Base-by-base conservation (phyloP, 2,113 vertebrate genomes). In the Thomomys bottae region DNA sequence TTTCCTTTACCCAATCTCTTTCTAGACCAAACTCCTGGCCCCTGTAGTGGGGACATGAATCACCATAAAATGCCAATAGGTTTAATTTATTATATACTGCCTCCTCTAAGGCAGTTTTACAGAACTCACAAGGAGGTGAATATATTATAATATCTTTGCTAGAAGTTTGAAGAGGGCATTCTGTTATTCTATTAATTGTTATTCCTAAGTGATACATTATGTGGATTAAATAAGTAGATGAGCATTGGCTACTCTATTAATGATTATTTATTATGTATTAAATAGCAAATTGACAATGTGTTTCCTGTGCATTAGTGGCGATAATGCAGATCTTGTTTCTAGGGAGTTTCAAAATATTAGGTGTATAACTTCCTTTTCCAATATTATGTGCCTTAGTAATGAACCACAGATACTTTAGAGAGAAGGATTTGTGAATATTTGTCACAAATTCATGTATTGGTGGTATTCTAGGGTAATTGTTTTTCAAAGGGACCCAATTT, bases 141-240 rank as follows among this genome's bases (percentile, higher is more conserved):
- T 68, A 64, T 81, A 40, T 90, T 49, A 34, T 12, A 3, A 1
- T 70, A 17, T 42, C 15, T 73, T 64, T 64, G 10, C 8, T 66
- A n/a, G 21, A 49, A 17, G 1, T n/a, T 88, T 72, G n/a, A 87
- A 49, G 49, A 89, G 14, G 30, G 23, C 17, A 70, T 61, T 76
- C 17, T 2, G 67, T 38, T 45, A 42, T 93, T 93, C 67, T 87
- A 54, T 80, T 87, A 91, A 32, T 87, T 38, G 40, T 34, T 80
- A 28, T n/a, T 87, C 83, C 9, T 40, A 87, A 26, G 24, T 78
- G 38, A 57, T 71, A 8, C 24, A 38, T 24, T 57, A 72, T 73
- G 3, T 89, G 20, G 21, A 4, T 36, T 26, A 92, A 30, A 89
- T 5, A 26, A 63, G 42, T 61, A 68, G 84, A 38, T 54, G 68